Conservation (phyloP, 1,140 invertebrate species). For the Archegozetes longisetosus region DNA sequence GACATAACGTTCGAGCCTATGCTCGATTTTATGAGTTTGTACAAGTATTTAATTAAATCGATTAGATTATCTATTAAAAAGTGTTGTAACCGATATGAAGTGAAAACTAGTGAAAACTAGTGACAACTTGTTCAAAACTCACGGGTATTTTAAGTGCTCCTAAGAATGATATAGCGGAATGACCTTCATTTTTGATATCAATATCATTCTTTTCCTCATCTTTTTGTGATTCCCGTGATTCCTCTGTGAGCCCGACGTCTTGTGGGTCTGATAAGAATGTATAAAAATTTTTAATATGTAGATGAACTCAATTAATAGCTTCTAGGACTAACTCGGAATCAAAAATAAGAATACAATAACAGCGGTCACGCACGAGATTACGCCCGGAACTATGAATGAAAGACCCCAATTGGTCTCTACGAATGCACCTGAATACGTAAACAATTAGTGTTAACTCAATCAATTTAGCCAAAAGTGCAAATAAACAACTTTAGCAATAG, state of each 20-base stretch:
- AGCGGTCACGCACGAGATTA: conserved; percentile 57
- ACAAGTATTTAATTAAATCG: no score
- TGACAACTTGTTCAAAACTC: no score
- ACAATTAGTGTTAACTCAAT: background rate
- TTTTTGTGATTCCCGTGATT: background rate
- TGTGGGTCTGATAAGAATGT: background rate
- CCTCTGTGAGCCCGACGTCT: background rate
- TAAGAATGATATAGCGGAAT: conserved; percentile 56
- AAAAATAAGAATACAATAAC: conserved; percentile 71
- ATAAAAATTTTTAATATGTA: background rate
- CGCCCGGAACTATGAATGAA: conserved; percentile 84
- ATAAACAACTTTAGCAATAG: no score
- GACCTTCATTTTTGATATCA: conserved; percentile 24
- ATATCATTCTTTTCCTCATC: background rate
- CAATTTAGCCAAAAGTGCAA: conserved; percentile 30
- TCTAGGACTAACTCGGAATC: conserved; percentile 28
- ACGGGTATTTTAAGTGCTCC: conserved; percentile 57
- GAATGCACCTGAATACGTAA: conserved; percentile 57
- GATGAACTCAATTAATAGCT: background rate
- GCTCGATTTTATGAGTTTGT: no score
- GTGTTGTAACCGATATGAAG: no score
- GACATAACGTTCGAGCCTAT: no score
- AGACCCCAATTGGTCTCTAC: conserved; percentile 72
- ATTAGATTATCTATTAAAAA: no score
- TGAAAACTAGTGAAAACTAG: no score